A percentile compares a stretch with the other conserved stretches of the same genome.
These are phyloP conservation scores for Pachyrhynchus sulphureomaculatus DNA, from an alignment of 1,140 invertebrate genomes.

Conservation along the genomic window DNA sequence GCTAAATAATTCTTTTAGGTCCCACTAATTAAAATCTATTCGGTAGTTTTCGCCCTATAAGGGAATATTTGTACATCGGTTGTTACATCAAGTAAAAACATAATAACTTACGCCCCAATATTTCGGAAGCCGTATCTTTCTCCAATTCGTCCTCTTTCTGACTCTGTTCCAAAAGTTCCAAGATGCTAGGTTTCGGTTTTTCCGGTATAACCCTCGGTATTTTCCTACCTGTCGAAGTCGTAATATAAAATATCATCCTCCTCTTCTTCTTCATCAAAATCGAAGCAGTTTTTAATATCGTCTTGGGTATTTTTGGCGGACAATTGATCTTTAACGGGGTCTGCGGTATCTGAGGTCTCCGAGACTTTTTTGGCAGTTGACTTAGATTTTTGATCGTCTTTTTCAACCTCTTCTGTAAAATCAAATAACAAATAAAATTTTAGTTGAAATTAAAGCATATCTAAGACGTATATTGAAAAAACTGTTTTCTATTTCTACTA, in stretches of 20 bases:
- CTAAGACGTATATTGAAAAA: too few species aligned
- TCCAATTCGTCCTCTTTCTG: slow-evolving; percentile 5
- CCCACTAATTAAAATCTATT: too few species aligned
- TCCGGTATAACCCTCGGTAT: slow-evolving; percentile 52
- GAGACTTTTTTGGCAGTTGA: neutral
- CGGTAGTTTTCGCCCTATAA: too few species aligned
- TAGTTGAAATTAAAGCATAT: neutral
- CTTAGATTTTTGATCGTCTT: neutral
- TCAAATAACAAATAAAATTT: neutral
- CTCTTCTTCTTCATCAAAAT: slow-evolving; percentile 60
- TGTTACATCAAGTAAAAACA: too few species aligned
- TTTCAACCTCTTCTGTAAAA: neutral
- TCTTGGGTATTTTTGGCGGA: slow-evolving; percentile 28
- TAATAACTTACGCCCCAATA: slow-evolving; percentile 6
- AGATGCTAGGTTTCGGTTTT: slow-evolving; percentile 36
- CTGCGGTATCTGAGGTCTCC: slow-evolving; percentile 42
- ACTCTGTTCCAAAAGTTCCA: slow-evolving; percentile 20
- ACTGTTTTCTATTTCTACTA: too few species aligned
- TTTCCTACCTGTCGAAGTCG: slow-evolving; percentile 53
- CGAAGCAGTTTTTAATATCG: slow-evolving; percentile 57
- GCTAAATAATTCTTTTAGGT: too few species aligned
- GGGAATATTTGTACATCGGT: too few species aligned
- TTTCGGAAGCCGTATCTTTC: slow-evolving; percentile 24
- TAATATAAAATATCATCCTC: slow-evolving; percentile 43
- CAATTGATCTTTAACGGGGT: neutral